Base-by-base conservation (phyloP, 53 echinoderm and acorn worm genomes). In the Antedon mediterranea region DNA sequence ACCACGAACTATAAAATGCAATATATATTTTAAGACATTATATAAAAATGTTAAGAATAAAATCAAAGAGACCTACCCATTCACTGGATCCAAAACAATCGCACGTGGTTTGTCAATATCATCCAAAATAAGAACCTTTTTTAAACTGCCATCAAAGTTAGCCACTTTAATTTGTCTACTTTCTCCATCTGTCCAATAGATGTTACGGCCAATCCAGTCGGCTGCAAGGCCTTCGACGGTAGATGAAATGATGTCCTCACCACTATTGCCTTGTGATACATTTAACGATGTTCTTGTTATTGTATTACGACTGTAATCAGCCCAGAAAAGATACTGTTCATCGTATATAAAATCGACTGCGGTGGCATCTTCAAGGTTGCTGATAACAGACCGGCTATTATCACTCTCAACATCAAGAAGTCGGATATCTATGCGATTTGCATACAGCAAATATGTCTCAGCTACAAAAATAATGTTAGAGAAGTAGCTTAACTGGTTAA, bases 11-110 rank as follows among this genome's bases (percentile, higher is more conserved):
- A n/a, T n/a, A n/a, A n/a, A n/a, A n/a, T n/a, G n/a, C n/a, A n/a
- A n/a, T n/a, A n/a, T n/a, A n/a, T n/a, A n/a, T n/a, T n/a, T n/a
- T n/a, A n/a, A n/a, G n/a, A n/a, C n/a, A n/a, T n/a, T n/a, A n/a
- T n/a, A n/a, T n/a, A n/a, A n/a, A n/a, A n/a, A n/a, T n/a, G n/a
- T n/a, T n/a, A n/a, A n/a, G n/a, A n/a, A n/a, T n/a, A n/a, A n/a
- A n/a, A n/a, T n/a, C n/a, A n/a, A n/a, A n/a, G n/a, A n/a, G n/a
- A 90, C 98, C 90, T 74, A 98, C 98, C 98, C 90, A 79, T 76
- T 83, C 80, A 78, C 82, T 33, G 98, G 98, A 93, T 98, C 90
- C 83, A 98, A 80, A 6, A 88, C 88, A 71, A 98, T 88, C 8
- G 98, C 98, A 71, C 98, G 79, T 20, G 92, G 98, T 82, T 93